A percentile compares a stretch with the other conserved stretches of the same genome.
Evolutionary conservation across 1,140 invertebrate genomes (phyloP).

Genomic region (Neodiprion lecontei): DNA sequence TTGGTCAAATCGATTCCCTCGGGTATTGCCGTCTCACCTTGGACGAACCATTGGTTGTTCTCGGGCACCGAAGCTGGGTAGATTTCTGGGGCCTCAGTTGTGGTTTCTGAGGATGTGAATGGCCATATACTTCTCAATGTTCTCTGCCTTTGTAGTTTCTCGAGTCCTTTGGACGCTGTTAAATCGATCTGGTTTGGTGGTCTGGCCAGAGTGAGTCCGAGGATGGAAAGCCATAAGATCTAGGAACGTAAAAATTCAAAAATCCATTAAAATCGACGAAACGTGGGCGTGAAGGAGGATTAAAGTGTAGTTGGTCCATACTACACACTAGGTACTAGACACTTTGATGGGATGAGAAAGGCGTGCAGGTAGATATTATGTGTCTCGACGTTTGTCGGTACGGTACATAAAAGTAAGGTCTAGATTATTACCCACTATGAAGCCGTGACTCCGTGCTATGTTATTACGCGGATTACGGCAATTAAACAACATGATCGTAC

Average conservation of each 20-base stretch:
- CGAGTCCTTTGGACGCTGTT: not conserved
- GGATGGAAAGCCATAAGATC: conserved; percentile 6
- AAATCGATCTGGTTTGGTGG: not conserved
- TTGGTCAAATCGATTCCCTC: conserved; percentile 22
- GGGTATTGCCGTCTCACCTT: conserved; percentile 8
- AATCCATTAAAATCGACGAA: no score
- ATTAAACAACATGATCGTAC: no score
- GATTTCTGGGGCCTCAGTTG: not conserved
- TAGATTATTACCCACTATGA: no score
- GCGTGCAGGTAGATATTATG: no score
- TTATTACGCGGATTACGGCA: no score
- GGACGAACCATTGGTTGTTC: not conserved
- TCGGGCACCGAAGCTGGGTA: not conserved
- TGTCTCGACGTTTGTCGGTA: no score
- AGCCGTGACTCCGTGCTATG: no score
- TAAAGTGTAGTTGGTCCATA: no score
- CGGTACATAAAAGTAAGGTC: no score
- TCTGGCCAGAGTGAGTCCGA: not conserved
- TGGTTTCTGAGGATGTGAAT: conserved; percentile 17
- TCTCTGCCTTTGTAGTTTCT: not conserved
- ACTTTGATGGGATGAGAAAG: no score
- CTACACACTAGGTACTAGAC: no score
- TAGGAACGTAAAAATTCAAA: not conserved
- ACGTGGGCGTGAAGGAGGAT: no score
- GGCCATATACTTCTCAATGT: conserved; percentile 28